Conservation (phyloP, 1,140 invertebrate species). For the Polyergus mexicanus region DNA sequence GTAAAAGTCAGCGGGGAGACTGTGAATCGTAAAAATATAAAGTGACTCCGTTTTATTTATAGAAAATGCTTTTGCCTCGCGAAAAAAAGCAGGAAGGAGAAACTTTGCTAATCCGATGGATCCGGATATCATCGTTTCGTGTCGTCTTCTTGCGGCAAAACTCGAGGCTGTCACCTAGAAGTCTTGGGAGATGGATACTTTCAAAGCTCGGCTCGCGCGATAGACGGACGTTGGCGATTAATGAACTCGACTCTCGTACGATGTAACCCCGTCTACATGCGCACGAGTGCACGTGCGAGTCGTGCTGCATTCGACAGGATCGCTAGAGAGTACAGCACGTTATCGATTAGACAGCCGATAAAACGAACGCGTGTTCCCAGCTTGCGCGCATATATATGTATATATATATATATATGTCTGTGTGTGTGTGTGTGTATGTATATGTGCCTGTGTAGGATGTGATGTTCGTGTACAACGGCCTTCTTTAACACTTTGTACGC, state of each 20-base stretch:
- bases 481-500: conserved; percentile 60
- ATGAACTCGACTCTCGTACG: conserved; percentile 45
- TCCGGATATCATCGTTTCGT: conserved; percentile 12
- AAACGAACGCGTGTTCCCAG: conserved; percentile 43
- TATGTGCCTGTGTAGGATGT: too few relatives aligned
- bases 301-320: conserved; percentile 49
- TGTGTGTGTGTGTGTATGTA: background rate
- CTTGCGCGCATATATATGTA: conserved; percentile 5
- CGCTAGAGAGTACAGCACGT: conserved; percentile 46
- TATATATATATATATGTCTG: background rate
- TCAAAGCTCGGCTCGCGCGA: background rate
- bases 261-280: conserved; percentile 3
- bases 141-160: conserved; percentile 12
- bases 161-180: background rate
- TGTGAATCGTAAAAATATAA: conserved; percentile 51
- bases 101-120: background rate
- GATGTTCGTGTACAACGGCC: conserved; percentile 38
- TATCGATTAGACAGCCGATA: conserved; percentile 63
- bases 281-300: background rate
- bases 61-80: background rate
- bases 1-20: conserved; percentile 31
- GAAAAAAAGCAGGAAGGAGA: background rate
- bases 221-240: conserved; percentile 40
- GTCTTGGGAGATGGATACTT: background rate
- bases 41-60: background rate